Base-by-base conservation (phyloP, 2,888 invertebrate genomes). In the Conomelus anceps region DNA sequence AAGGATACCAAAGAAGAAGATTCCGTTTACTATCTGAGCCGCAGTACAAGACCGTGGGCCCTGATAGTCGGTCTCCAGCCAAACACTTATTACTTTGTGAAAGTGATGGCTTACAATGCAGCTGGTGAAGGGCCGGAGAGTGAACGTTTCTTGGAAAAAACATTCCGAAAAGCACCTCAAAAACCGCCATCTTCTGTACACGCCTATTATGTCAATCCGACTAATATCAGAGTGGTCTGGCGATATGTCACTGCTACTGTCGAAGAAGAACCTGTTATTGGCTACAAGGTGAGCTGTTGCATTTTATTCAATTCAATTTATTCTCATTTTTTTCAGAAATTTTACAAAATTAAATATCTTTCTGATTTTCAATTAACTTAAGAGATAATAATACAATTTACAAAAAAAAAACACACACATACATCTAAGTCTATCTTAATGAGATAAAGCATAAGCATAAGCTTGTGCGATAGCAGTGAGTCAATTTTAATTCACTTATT, bases 91-190 rank as follows among this genome's bases (percentile, higher is more conserved):
- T 99, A 99, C 93, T 96, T 95, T 92, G 98, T 99, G 0, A 98
- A 98, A 94, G 97, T 98, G 0, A 98, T 99, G 98, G 98, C 98
- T 0, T 99, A 98, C 92, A 99, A 99, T 94, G 96, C 97, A 0
- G 99, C 99, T 3, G 99, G 99, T 0, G 98, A 98, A 93, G 99
- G 99, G 3, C 98, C 98, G 0, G 98, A 99, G 93, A 98, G 98
- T 94, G 98, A 98, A 94, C 95, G 97, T 85, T 98, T 95, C 93
- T 91, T 91, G 94, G 98, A 98, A 93, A 95, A 98, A 90, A 98
- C 98, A 13, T 98, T 96, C 93, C 96, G 97, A 89, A 97, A 97
- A 94, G 98, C 99, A 6, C 99, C 99, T 0, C 97, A 98, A 93
- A 98, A 98, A 93, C 98, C 98, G 23, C 99, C 99, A 0, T 97